Evolutionary conservation across 2,888 invertebrate species (phyloP).

Genomic region (Opisthograptis luteolata): DNA sequence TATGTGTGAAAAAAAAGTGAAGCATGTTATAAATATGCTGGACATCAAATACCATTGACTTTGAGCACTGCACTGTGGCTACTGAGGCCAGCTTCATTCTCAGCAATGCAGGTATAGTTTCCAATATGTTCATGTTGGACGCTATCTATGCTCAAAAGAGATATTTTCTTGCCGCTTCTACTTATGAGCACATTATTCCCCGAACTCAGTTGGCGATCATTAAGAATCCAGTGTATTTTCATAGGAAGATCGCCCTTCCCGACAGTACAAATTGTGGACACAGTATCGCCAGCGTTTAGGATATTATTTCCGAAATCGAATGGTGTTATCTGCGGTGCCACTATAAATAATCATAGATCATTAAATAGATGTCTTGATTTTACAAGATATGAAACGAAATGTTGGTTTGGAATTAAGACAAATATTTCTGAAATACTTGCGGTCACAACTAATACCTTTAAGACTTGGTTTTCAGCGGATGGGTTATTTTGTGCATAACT

Average conservation of each 20-base stretch:
- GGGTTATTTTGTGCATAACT: neutral
- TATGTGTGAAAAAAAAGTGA: constrained; percentile 9
- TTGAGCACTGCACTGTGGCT: constrained; percentile 86
- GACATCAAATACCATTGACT: constrained; percentile 85
- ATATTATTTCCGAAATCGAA: constrained; percentile 90
- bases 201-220: constrained; percentile 77
- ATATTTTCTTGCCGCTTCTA: constrained; percentile 61
- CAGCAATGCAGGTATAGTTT: constrained; percentile 85
- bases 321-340: constrained; percentile 88
- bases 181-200: constrained; percentile 40
- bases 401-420: neutral
- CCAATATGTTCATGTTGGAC: constrained; percentile 85
- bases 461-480: neutral
- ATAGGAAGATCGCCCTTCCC: constrained; percentile 89
- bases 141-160: constrained; percentile 82
- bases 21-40: constrained; percentile 18
- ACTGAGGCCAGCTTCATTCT: constrained; percentile 86
- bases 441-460: no score
- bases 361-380: constrained; percentile 15
- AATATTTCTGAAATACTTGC: no score
- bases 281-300: constrained; percentile 89
- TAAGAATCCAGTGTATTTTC: constrained; percentile 88
- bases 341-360: constrained; percentile 59
- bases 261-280: constrained; percentile 87
- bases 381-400: neutral